Conservation (phyloP, 30 jellyfish, hydroid and myxozoan genomes). For the Aurelia aurita region DNA sequence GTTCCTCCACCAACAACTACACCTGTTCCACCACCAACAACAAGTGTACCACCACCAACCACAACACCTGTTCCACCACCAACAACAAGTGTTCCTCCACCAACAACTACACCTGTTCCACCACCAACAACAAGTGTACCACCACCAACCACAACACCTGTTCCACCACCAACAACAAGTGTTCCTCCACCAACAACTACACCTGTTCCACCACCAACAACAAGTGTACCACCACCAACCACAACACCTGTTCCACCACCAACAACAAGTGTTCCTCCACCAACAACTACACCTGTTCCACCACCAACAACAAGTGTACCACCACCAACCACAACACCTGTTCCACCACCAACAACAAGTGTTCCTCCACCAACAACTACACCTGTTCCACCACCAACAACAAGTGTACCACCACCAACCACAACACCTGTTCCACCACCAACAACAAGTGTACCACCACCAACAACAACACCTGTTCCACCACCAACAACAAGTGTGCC, state of each 20-base stretch:
- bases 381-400: constrained; percentile 11
- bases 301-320: constrained; percentile 23
- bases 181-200: constrained; percentile 37
- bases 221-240: constrained; percentile 26
- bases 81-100: constrained; percentile 1
- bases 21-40: constrained; percentile 20
- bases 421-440: constrained; percentile 25
- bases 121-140: constrained; percentile 44
- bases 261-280: neutral
- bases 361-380: neutral
- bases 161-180: constrained; percentile 16
- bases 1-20: constrained; percentile 17
- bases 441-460: constrained; percentile 26
- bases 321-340: constrained; percentile 15
- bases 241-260: constrained; percentile 39
- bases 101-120: constrained; percentile 35
- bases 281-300: constrained; percentile 10
- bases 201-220: constrained; percentile 24
- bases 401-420: constrained; percentile 15
- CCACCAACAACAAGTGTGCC: constrained; percentile 11
- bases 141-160: constrained; percentile 23
- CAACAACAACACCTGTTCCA: constrained; percentile 8
- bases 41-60: constrained; percentile 28
- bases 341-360: constrained; percentile 31
- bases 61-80: constrained; percentile 34